Evolutionary conservation across 1,140 invertebrate species (phyloP).

Genomic region (Schlechtendalia chinensis): DNA sequence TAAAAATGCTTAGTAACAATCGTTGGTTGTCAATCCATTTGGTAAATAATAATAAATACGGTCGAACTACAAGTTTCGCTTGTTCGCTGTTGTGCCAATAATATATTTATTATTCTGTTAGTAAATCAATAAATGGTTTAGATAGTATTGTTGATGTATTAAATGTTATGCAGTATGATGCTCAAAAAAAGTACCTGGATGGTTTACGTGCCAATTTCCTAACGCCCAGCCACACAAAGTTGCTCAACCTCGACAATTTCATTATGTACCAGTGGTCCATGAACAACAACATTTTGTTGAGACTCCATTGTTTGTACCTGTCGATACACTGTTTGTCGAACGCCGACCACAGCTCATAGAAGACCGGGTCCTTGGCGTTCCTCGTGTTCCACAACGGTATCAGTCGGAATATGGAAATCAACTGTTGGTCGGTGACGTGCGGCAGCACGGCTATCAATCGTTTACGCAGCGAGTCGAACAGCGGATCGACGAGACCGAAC

Average conservation of each 20-base stretch:
- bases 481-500: neutral
- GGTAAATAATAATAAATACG: too few relatives aligned
- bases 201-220: constrained; percentile 17
- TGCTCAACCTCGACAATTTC: neutral
- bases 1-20: too few relatives aligned
- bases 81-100: too few relatives aligned
- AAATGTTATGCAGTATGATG: too few relatives aligned
- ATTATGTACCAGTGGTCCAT: constrained; percentile 35
- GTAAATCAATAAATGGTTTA: too few relatives aligned
- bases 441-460: neutral
- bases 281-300: constrained; percentile 14
- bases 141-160: too few relatives aligned
- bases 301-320: neutral
- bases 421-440: neutral
- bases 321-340: constrained; percentile 9
- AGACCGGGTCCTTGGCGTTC: neutral
- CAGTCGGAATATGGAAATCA: neutral
- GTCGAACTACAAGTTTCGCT: too few relatives aligned
- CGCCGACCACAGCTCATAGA: neutral
- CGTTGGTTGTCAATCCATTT: too few relatives aligned
- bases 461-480: neutral
- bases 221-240: constrained; percentile 21
- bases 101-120: too few relatives aligned
- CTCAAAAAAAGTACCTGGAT: too few relatives aligned
- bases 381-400: neutral